Evolutionary conservation across 2,888 invertebrate genomes (phyloP).

Genomic region (Eristalis tenax): DNA sequence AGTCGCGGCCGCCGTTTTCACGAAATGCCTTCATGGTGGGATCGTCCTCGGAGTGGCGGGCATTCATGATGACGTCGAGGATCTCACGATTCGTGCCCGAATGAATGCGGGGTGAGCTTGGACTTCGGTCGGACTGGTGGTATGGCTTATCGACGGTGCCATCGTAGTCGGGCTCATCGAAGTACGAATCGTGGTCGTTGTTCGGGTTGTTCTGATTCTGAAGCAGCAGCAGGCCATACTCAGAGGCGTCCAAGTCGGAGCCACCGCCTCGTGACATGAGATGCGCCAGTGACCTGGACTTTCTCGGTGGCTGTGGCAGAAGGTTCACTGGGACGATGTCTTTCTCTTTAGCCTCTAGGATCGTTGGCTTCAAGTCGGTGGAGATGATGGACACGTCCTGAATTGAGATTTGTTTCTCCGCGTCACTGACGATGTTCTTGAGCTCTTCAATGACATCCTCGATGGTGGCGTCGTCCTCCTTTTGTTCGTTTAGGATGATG

Average conservation of each 20-base stretch:
- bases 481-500: conserved; percentile 74
- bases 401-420: conserved; percentile 85
- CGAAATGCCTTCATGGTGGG: conserved; percentile 80
- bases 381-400: conserved; percentile 75
- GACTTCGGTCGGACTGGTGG: conserved; percentile 49
- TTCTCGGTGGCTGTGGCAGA: conserved; percentile 90
- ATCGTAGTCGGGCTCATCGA: conserved; percentile 79
- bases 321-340: conserved; percentile 90
- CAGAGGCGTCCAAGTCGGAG: conserved; percentile 79
- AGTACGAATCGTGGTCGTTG: conserved; percentile 73
- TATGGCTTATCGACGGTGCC: conserved; percentile 72
- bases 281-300: conserved; percentile 87
- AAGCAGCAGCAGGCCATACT: conserved; percentile 81
- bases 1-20: conserved; percentile 73
- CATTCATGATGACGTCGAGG: conserved; percentile 84
- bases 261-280: conserved; percentile 84
- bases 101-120: conserved; percentile 76
- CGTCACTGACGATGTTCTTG: conserved; percentile 91
- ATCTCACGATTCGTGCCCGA: conserved; percentile 83
- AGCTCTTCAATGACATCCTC: conserved; percentile 94
- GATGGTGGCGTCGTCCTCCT: conserved; percentile 87
- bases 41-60: conserved; percentile 81
- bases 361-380: conserved; percentile 74
- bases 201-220: conserved; percentile 79
- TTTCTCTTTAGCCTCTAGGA: conserved; percentile 81